Base-by-base conservation (phyloP, 2,888 invertebrate species). In the Ophion slaviceki region DNA sequence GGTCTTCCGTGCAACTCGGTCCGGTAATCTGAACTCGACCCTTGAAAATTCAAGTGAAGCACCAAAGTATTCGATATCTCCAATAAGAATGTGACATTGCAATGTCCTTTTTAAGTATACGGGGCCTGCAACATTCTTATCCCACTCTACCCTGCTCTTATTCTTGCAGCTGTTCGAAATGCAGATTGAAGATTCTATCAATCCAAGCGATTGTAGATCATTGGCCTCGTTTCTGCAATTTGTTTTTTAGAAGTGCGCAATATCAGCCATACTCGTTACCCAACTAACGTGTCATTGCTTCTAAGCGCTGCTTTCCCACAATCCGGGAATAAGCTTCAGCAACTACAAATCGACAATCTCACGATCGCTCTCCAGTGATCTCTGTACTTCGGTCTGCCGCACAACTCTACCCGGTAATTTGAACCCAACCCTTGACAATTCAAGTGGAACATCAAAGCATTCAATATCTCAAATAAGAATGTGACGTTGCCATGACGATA, bases 341-440 rank as follows among this genome's bases (percentile, higher is more conserved):
- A 47, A 53, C 47, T 20, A 40, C 8, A 45, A 28, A 40, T 74
- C 62, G 57, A n/a, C 5, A 72, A 74, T 4, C n/a, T 5, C 47
- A 72, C n/a, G 62, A 62, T 83, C 67, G 53, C 28, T 28, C 10
- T n/a, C 72, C 36, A 66, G 28, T 47, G 36, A 59, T 72, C 20
- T 20, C 61, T 20, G 61, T 59, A 3, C 57, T 40, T 57, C 24
- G 40, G 10, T 61, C 36, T 17, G n/a, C 20, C 20, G 2, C 2
- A 59, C n/a, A 59, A 2, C 40, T 47, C 7, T 6, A 14, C 6
- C 20, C 53, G 59, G 36, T 72, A 20, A n/a, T 59, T 36, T 28
- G 20, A 72, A 7, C 36, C 11, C 11, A n/a, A 59, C 3, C 59
- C 36, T 28, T 40, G 28, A 14, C 2, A 32, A 28, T 57, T 20